Percentiles rank a stretch among this genome's conserved stretches.
phyloP scores from a whole-genome alignment of 2,797 vertebrate species.

The Chaenodraco wilsoni region DNA sequence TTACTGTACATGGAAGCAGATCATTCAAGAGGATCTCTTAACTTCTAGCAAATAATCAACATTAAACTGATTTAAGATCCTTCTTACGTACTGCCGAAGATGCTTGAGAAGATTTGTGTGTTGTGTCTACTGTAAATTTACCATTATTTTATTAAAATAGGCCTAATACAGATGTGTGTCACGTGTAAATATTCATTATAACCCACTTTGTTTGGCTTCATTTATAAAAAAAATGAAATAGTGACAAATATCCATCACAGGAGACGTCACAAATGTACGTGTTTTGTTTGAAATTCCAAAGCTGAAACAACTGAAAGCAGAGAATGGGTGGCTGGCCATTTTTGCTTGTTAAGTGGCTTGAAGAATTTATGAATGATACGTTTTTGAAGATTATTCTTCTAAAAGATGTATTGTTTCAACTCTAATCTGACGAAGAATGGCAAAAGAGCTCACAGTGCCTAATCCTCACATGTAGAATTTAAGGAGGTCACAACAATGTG shows the following conservation, averaged over 20 bases:
- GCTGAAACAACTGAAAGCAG: neutral
- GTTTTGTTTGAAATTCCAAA: no score
- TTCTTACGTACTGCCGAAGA: constrained; percentile 4
- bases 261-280: no score
- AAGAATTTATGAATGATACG: neutral
- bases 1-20: constrained; percentile 18
- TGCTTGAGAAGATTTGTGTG: neutral
- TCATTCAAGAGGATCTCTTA: neutral
- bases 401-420: neutral
- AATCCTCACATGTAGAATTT: constrained; percentile 1
- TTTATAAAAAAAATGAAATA: neutral
- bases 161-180: neutral
- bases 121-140: neutral
- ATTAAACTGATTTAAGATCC: constrained; percentile 16
- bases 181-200: no score
- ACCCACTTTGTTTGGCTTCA: neutral
- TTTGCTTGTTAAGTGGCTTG: neutral
- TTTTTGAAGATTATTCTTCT: neutral
- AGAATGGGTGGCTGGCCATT: neutral
- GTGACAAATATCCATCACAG: no score
- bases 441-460: neutral
- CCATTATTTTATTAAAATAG: neutral
- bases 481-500: constrained; percentile 11
- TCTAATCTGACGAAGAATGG: neutral
- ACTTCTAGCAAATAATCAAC: constrained; percentile 7